Evolutionary conservation across 2,888 invertebrate genomes (phyloP).

Genomic region (Acleris cristana): DNA sequence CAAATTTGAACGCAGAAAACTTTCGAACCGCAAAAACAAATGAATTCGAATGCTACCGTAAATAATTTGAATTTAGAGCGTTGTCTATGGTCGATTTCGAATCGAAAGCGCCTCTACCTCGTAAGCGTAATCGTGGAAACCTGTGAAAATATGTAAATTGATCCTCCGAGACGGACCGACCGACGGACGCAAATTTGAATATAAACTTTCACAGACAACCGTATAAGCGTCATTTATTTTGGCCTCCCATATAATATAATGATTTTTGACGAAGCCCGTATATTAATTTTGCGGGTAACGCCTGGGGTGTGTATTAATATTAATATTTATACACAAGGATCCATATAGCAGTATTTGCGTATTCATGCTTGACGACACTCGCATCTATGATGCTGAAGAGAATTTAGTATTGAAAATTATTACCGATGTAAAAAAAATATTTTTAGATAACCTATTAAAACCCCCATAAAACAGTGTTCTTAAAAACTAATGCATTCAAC

Average conservation of each 20-base stretch:
- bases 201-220: constrained; percentile 76
- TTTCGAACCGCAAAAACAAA: constrained; percentile 36
- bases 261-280: constrained; percentile 80
- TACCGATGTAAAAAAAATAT: constrained; percentile 3
- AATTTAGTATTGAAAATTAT: constrained; percentile 7
- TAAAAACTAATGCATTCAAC: constrained; percentile 12
- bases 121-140: constrained; percentile 75
- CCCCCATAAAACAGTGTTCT: constrained; percentile 13
- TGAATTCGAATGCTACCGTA: constrained; percentile 36
- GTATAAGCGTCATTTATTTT: constrained; percentile 82
- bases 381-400: constrained; percentile 23
- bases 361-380: constrained; percentile 30
- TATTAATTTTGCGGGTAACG: constrained; percentile 74
- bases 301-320: constrained; percentile 65
- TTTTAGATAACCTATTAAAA: constrained; percentile 21
- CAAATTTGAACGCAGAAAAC: constrained; percentile 23
- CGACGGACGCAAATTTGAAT: constrained; percentile 80
- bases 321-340: constrained; percentile 56
- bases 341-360: constrained; percentile 33
- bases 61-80: constrained; percentile 36
- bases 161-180: constrained; percentile 81
- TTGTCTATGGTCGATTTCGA: constrained; percentile 34
- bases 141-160: constrained; percentile 84
- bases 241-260: constrained; percentile 81
- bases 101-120: constrained; percentile 30